Percentiles rank a stretch among this genome's conserved stretches.
phyloP scores from a whole-genome alignment of 2,797 vertebrate genomes.

The Ambastaia sidthimunki region DNA sequence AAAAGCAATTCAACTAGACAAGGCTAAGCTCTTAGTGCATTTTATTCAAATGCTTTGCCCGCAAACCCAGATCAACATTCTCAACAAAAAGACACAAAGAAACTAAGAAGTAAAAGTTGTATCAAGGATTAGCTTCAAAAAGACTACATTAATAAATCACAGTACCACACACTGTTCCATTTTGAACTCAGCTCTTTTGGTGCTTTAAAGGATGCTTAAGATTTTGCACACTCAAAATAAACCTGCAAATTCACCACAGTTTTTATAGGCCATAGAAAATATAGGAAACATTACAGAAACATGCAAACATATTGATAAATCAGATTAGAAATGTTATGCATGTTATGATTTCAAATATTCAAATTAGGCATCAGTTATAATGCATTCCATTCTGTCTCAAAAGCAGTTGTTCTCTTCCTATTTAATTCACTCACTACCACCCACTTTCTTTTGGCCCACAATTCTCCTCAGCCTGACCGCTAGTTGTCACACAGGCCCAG shows the following conservation, averaged over 20 bases:
- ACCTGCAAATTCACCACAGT: conserved; percentile 22
- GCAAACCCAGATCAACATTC: background rate
- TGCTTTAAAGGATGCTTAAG: conserved; percentile 14
- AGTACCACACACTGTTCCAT: conserved; percentile 31
- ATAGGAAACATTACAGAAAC: background rate
- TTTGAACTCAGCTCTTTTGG: conserved; percentile 16
- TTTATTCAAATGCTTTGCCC: background rate
- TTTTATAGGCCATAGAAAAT: conserved; percentile 36
- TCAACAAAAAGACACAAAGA: conserved; percentile 21
- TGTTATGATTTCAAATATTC: background rate
- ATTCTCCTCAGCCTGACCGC: conserved; percentile 57
- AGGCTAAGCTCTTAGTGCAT: background rate
- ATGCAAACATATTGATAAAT: background rate
- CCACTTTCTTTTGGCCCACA: conserved; percentile 51
- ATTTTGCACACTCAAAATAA: conserved; percentile 13
- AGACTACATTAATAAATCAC: conserved; percentile 55
- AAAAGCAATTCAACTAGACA: background rate
- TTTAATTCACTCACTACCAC: conserved; percentile 26
- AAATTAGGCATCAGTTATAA: background rate
- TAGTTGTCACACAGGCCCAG: conserved; percentile 64
- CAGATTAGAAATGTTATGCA: background rate
- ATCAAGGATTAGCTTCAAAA: conserved; percentile 24
- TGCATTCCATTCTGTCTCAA: too few relatives aligned
- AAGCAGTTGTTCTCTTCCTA: background rate
- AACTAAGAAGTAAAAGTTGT: conserved; percentile 19